Base-by-base conservation (phyloP, 2,888 invertebrate genomes). In the Colletes collaris region DNA sequence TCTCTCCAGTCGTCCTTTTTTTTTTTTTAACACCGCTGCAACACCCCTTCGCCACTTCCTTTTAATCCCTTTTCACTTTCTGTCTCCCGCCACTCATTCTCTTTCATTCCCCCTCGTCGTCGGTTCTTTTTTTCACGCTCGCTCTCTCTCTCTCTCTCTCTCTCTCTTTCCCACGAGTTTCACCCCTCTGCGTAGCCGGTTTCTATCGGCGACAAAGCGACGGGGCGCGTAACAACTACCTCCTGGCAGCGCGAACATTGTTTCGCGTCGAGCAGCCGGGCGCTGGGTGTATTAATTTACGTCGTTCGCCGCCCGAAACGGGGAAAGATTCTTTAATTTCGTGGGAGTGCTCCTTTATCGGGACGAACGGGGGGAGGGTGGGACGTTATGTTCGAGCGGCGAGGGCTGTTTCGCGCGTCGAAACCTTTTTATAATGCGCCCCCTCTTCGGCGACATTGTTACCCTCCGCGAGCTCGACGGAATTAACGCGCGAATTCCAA, bases 241-340 rank as follows among this genome's bases (percentile, higher is more conserved):
- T 16, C 70, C 16, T 8, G 27, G 59, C 58, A 27, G 40, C 53
- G 72, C 67, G 86, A 81, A 86, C 81, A 86, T 86, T 86, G 86
- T 78, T 86, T 71, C 78, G 73, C 78, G 70, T 74, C 83, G 75
- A 83, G 70, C 65, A 79, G 65, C 69, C 73, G 13, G 40, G 40
- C 46, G 65, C 70, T 67, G 72, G 73, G 72, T 63, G 70, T 76
- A 70, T 83, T 81, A 85, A 86, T 85, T 84, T 84, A 79, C 74
- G 76, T 58, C 37, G 69, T 49, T 63, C 66, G 6, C 19, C 19
- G 11, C 37, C 27, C 10, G 16, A 16, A 11, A n/a, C 40, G 6
- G 27, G 35, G 10, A 11, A 13, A 68, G 16, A 69, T 68, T 75
- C 65, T 66, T 79, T 65, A 72, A 81, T 75, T 79, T 13, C 35